Conservation (phyloP, 2,797 vertebrate species). For the Pogonophryne albipinna region DNA sequence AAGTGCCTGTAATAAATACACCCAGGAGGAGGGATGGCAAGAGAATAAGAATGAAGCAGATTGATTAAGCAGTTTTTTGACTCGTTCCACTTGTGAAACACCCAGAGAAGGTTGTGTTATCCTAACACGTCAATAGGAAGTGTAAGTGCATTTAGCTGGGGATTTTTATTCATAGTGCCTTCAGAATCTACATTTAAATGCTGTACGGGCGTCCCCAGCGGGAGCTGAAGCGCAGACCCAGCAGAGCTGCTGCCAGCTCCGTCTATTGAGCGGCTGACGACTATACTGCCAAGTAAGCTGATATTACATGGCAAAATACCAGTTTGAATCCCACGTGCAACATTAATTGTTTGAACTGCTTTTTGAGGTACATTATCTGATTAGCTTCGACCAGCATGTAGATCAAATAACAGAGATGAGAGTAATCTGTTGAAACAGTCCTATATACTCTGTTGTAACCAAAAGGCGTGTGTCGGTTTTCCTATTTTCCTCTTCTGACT, state of each 20-base stretch:
- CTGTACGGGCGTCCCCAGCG: slow-evolving; percentile 30
- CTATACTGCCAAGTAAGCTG: slow-evolving; percentile 36
- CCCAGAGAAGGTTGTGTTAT: slow-evolving; percentile 23
- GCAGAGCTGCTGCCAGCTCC: slow-evolving; percentile 31
- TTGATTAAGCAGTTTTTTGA: slow-evolving; percentile 43
- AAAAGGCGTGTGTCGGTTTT: not conserved
- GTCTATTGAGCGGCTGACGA: slow-evolving; percentile 46
- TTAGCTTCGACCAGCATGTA: not conserved
- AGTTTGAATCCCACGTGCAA: slow-evolving; percentile 22
- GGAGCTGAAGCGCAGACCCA: slow-evolving; percentile 49
- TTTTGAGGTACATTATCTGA: slow-evolving; percentile 9
- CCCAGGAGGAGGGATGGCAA: slow-evolving; percentile 22
- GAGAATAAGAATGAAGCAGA: slow-evolving; percentile 40
- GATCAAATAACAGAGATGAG: slow-evolving; percentile 22
- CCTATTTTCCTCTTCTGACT: slow-evolving; percentile 7
- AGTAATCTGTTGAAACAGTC: not conserved
- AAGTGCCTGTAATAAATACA: slow-evolving; percentile 57
- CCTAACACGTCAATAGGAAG: slow-evolving; percentile 34
- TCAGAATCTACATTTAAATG: slow-evolving; percentile 53
- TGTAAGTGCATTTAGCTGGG: slow-evolving; percentile 44
- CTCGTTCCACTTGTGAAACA: slow-evolving; percentile 38
- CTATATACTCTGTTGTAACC: slow-evolving; percentile 3
- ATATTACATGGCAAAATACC: slow-evolving; percentile 41
- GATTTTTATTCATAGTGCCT: slow-evolving; percentile 17
- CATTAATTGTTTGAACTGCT: slow-evolving; percentile 17